A percentile compares a stretch with the other conserved stretches of the same genome.
Conservation (phyloP, 2,888 invertebrate genomes). For the Helleia helle region DNA sequence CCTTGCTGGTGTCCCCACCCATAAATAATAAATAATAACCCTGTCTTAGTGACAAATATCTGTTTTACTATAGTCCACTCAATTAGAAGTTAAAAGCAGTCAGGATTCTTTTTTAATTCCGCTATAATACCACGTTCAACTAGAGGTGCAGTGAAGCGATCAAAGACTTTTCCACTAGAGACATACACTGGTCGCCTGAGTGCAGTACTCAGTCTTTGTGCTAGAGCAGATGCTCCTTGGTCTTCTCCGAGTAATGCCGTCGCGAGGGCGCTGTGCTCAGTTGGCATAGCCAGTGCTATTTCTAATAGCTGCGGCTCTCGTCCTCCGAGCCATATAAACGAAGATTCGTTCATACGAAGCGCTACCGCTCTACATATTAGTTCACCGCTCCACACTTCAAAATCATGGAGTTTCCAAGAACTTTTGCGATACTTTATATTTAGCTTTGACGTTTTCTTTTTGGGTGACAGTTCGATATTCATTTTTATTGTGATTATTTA, state of each 20-base stretch:
- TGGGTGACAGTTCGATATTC: not conserved
- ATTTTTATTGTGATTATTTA: no score
- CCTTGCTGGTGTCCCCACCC: no score
- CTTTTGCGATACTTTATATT: constrained; percentile 36
- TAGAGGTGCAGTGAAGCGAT: constrained; percentile 38
- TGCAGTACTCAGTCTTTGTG: constrained; percentile 33
- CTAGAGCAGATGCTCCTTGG: constrained; percentile 28
- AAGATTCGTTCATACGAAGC: constrained; percentile 37
- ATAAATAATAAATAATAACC: no score
- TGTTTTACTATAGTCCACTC: no score
- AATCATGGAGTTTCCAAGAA: constrained; percentile 41
- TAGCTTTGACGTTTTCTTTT: constrained; percentile 26
- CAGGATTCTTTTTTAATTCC: constrained; percentile 38
- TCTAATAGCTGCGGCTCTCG: constrained; percentile 25
- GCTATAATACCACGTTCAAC: constrained; percentile 35
- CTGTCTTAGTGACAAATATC: no score
- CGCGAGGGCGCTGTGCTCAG: constrained; percentile 16
- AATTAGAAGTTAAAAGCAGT: constrained; percentile 17
- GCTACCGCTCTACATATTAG: constrained; percentile 35
- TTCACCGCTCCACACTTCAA: constrained; percentile 44
- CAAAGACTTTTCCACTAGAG: constrained; percentile 30
- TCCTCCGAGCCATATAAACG: constrained; percentile 47
- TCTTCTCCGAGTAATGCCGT: constrained; percentile 23
- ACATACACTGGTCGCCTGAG: constrained; percentile 36
- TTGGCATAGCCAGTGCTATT: constrained; percentile 35